Conservation (phyloP, 2,888 invertebrate genomes). For the Xestia rhomboidea region DNA sequence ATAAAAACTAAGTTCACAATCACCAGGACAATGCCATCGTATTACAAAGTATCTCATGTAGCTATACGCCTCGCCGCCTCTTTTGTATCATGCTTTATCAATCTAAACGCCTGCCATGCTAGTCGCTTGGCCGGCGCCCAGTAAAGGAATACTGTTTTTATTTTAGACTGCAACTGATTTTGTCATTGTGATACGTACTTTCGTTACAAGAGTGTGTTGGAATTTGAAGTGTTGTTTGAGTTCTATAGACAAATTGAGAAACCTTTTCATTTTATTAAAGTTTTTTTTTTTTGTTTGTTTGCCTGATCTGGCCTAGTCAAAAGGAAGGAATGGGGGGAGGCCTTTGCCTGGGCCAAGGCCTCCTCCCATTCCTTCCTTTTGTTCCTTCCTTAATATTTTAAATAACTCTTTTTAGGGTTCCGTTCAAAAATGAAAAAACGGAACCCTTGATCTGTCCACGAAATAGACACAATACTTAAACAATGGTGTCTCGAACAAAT, state of each 20-base stretch:
- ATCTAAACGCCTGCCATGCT: conserved; percentile 72
- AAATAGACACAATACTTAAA: no score
- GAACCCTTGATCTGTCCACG: no score
- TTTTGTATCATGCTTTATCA: conserved; percentile 73
- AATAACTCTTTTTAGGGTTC: no score
- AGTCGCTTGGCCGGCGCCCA: conserved; percentile 71
- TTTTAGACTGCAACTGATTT: conserved; percentile 53
- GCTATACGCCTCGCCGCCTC: conserved; percentile 57
- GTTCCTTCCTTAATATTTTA: no score
- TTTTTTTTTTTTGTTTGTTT: no score
- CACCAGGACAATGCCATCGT: conserved; percentile 7
- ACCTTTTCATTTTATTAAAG: neutral
- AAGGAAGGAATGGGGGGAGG: no score
- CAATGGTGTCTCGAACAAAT: no score
- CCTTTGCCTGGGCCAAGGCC: no score
- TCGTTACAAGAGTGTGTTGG: conserved; percentile 8
- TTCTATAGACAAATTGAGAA: neutral
- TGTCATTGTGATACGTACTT: conserved; percentile 31
- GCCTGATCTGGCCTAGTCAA: no score
- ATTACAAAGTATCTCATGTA: conserved; percentile 38
- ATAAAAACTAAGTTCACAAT: neutral
- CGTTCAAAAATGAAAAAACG: no score
- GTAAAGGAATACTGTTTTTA: conserved; percentile 66
- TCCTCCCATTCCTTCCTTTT: no score
- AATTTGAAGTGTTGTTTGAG: neutral